Evolutionary conservation across 2,888 invertebrate genomes (phyloP), one percentile per base, ranked within the genome.

Genomic region (Tolmerus cingulatus): DNA sequence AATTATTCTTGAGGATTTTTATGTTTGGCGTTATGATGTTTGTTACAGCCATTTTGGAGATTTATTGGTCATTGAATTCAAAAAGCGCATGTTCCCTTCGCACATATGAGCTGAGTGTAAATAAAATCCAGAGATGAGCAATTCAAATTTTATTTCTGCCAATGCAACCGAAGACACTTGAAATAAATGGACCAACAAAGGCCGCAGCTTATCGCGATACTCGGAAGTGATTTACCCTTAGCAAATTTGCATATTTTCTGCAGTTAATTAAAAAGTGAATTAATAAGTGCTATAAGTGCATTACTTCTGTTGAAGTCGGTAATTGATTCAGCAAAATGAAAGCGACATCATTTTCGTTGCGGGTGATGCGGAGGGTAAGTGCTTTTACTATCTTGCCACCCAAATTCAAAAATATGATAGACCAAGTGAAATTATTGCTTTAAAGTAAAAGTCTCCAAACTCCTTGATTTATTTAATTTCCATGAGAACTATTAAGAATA

Each of bases 361-460:
- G 87, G 57, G 88, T 87, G 19, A 88, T 88, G 88, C 37, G 87
- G 55, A 87, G 74, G 88, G 88, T 88, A 86, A 66, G 74, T 87
- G 16, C 9, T 19, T n/a, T 12, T n/a, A 4, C 3, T 9, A 12
- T 40, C 12, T 40, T 12, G 2, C 9, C 16, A 51, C 46, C 16
- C 3, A 51, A 40, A 2, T 40, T 12, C 12, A 12, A 12, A 9
- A 12, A 40, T 40, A 9, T 12, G 40, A 12, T 40, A 12, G 2
- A 40, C 8, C 30, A 30, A 37, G 8, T 9, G 40, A 40, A 40
- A 40, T 40, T 40, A 34, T 34, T 7, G 34, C 34, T 34, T 34
- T 34, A 34, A 0, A 34, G 7, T n/a, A 3, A 7, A 34, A 7
- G 5, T 34, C 34, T 0, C 34, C 7, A 7, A 5, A 34, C 34